Evolutionary conservation across 2,113 vertebrate genomes (phyloP), one percentile per base, ranked within the genome.

Genomic region (Hipposideros armiger): DNA sequence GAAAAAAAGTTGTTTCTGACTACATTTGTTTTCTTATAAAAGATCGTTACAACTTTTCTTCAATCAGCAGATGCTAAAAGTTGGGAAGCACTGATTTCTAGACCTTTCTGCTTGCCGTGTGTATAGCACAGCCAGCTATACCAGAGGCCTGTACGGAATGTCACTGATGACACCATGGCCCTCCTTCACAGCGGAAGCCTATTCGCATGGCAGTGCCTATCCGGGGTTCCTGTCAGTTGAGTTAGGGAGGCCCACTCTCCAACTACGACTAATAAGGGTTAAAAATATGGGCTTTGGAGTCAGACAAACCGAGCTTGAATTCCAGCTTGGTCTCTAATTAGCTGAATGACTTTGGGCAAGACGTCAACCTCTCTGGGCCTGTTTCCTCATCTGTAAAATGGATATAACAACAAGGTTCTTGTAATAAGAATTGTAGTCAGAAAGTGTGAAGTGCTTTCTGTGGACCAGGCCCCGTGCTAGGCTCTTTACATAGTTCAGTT

Each of bases 81-180:
- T 24, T 86, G 82, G 42, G 56, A 77, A 85, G 83, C 62, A 91
- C 3, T 28, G 28, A 78, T 32, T 91, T 97, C 91, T 69, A 96
- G 69, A 40, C 54, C 74, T 40, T 74, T 84, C 66, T 78, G 67
- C 42, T 47, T 62, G 36, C 26, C 62, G 92, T 26, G 47, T 3
- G 26, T 13, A 36, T 1, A 36, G 50, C 77, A 22, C 17, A 62
- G 62, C 26, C 22, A 36, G 62, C 50, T 30, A 54, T 1, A 1
- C 17, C n/a, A 30, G 40, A 70, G 82, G 36, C 72, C 54, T 17
- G 11, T 28, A 2, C 36, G 9, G 11, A 56, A 40, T 6, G 40
- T 45, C 16, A 40, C 47, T 0, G 1, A 22, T 6, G 70, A 80
- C 30, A 32, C 36, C 2, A 1, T 0, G 20, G 83, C 36, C 26